phyloP scores from a whole-genome alignment of 1,140 invertebrate species.

The Tetragnatha versicolor region DNA sequence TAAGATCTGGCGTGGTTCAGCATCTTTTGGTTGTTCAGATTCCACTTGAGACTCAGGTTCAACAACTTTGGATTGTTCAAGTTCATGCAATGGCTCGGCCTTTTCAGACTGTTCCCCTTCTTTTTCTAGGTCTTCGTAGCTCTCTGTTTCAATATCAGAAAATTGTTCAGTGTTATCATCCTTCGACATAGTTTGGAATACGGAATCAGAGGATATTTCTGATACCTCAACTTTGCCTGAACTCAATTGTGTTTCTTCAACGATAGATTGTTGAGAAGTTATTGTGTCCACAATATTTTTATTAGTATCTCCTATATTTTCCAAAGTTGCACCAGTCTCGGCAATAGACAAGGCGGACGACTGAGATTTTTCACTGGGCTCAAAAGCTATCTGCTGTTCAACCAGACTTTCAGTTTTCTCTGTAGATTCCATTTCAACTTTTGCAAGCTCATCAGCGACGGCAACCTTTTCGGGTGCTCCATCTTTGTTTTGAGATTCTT shows the following conservation, averaged over 20 bases:
- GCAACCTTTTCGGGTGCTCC: too few relatives aligned
- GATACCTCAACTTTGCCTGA: too few relatives aligned
- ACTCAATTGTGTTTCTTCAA: too few relatives aligned
- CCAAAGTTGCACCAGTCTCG: not conserved
- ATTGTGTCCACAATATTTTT: not conserved
- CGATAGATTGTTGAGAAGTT: too few relatives aligned
- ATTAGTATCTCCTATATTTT: not conserved
- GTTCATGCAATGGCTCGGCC: not conserved
- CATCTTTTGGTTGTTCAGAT: too few relatives aligned
- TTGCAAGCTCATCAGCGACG: not conserved
- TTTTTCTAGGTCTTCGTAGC: not conserved
- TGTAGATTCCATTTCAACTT: not conserved
- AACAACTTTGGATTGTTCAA: not conserved
- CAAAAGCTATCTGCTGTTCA: not conserved
- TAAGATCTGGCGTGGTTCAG: too few relatives aligned
- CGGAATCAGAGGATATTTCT: not conserved
- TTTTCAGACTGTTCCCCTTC: not conserved
- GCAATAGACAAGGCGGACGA: too few relatives aligned
- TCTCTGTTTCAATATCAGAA: conserved; percentile 16
- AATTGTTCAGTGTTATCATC: conserved; percentile 18
- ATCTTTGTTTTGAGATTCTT: too few relatives aligned
- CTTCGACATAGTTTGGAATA: conserved; percentile 5
- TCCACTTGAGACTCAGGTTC: not conserved
- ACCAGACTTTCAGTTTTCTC: not conserved
- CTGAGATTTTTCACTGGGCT: too few relatives aligned